Conservation (phyloP, 2,888 invertebrate genomes). For the Oscheius onirici region DNA sequence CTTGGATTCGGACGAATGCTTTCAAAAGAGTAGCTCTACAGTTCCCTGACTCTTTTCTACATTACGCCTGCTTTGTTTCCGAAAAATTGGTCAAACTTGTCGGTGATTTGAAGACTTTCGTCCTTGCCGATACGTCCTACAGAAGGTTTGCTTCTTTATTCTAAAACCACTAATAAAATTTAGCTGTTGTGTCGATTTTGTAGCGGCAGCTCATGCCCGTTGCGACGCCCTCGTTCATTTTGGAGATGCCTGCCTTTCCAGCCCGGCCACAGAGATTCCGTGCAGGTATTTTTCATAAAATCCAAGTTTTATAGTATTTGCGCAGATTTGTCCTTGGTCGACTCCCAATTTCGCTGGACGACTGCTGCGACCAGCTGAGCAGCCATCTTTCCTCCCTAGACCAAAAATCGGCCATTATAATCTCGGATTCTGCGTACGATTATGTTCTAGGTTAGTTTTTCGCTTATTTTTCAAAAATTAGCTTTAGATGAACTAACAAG, state of each 20-base stretch:
- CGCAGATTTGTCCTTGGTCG: constrained; percentile 38
- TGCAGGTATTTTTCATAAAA: constrained; percentile 74
- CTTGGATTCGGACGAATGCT: constrained; percentile 55
- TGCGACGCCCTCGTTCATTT: constrained; percentile 90
- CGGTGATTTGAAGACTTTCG: constrained; percentile 50
- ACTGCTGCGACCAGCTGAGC: background rate
- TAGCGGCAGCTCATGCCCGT: constrained; percentile 87
- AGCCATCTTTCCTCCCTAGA: background rate
- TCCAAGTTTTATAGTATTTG: background rate
- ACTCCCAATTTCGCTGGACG: constrained; percentile 14
- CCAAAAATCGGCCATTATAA: constrained; percentile 1
- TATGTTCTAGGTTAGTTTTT: constrained; percentile 24
- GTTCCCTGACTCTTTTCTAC: constrained; percentile 63
- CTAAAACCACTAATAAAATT: too few species aligned
- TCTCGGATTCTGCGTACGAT: constrained; percentile 35
- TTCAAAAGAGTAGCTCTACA: constrained; percentile 63
- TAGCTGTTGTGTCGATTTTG: constrained; percentile 89
- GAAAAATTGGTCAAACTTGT: background rate
- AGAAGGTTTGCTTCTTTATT: constrained; percentile 54
- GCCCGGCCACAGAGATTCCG: constrained; percentile 79
- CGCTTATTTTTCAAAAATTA: too few species aligned
- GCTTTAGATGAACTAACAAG: background rate
- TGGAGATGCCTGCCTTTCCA: constrained; percentile 87
- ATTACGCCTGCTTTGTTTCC: constrained; percentile 36
- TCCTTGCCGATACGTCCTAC: constrained; percentile 69